Conservation (phyloP, 53 echinoderm and acorn worm species). For the Echinarachnius parma region DNA sequence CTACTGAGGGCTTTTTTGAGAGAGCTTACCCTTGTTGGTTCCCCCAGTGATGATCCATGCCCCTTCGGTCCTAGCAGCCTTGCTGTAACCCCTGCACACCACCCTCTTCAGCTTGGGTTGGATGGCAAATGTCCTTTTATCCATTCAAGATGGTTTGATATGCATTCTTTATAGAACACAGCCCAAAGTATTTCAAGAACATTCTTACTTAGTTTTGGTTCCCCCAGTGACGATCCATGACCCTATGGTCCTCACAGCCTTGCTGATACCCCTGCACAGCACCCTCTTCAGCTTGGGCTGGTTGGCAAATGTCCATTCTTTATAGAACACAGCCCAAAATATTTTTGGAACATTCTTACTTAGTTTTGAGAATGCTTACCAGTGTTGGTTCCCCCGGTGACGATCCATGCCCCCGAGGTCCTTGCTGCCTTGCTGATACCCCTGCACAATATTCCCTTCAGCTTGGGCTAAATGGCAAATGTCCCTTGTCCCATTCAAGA, state of each 20-base stretch:
- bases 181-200: too few species aligned
- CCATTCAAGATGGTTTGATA: too few species aligned
- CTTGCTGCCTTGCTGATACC: slow-evolving; percentile 93
- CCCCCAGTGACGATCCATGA: slow-evolving; percentile 98
- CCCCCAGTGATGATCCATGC: slow-evolving; percentile 98
- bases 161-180: too few species aligned
- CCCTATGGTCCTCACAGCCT: slow-evolving; percentile 93
- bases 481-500: too few species aligned
- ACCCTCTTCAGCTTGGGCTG: slow-evolving; percentile 96
- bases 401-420: slow-evolving; percentile 96
- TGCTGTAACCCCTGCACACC: slow-evolving; percentile 82
- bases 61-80: slow-evolving; percentile 93
- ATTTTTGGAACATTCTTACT: too few species aligned
- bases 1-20: too few species aligned
- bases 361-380: too few species aligned
- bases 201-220: too few species aligned
- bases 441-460: slow-evolving; percentile 82
- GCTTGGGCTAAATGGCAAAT: slow-evolving; percentile 97
- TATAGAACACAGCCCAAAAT: too few species aligned
- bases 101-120: slow-evolving; percentile 96
- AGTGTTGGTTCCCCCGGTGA: slow-evolving; percentile 95
- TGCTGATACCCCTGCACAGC: slow-evolving; percentile 83
- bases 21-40: slow-evolving; percentile 88
- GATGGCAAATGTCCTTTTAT: too few species aligned
- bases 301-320: too few species aligned